phyloP scores from a whole-genome alignment of 1,140 invertebrate genomes.

The Oppia nitens region DNA sequence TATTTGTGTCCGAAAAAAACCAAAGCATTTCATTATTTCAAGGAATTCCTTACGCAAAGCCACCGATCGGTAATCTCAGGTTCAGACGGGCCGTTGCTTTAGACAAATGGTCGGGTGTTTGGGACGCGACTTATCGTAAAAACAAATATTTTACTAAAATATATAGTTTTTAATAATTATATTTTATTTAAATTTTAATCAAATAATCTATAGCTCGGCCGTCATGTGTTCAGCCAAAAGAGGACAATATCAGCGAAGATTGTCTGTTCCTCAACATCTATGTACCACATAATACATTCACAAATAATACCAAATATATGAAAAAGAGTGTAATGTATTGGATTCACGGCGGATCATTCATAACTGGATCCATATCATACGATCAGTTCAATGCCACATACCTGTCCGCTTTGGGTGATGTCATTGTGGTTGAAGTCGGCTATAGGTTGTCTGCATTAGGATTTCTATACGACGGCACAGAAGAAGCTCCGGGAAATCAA shows the following conservation, averaged over 20 bases:
- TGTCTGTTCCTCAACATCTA: neutral
- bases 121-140: neutral
- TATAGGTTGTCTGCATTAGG: conserved; percentile 26
- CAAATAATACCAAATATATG: neutral
- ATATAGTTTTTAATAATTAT: neutral
- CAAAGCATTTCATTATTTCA: conserved; percentile 23
- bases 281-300: conserved; percentile 1
- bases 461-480: conserved; percentile 9
- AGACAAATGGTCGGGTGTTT: conserved; percentile 2
- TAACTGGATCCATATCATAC: conserved; percentile 7
- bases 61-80: conserved; percentile 65
- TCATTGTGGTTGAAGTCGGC: conserved; percentile 38
- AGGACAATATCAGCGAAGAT: neutral
- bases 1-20: neutral
- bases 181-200: too few relatives aligned
- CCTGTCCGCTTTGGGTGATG: conserved; percentile 51
- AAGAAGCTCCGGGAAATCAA: conserved; percentile 40
- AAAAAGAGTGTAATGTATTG: conserved; percentile 14
- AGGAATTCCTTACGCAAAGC: conserved; percentile 39
- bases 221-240: neutral
- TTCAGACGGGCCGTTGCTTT: conserved; percentile 32
- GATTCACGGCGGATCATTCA: conserved; percentile 17
- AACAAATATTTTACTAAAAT: neutral
- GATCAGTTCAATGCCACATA: conserved; percentile 46
- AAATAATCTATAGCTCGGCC: neutral